Conservation (phyloP, 1,140 invertebrate species). For the Thaumetopoea pityocampa region DNA sequence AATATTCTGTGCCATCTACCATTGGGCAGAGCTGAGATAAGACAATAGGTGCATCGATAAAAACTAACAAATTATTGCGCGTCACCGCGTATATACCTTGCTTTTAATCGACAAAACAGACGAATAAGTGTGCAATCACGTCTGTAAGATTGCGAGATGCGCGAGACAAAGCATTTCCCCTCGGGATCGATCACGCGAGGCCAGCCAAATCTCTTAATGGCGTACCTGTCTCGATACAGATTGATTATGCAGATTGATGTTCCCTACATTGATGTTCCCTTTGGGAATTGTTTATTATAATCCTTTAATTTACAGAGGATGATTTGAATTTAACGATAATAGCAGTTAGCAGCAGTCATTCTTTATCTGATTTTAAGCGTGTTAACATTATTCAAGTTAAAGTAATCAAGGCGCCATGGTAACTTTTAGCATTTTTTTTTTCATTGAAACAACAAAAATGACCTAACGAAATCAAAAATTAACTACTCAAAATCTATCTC, state of each 20-base stretch:
- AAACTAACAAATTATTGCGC: neutral
- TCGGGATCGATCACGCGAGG: conserved; percentile 55
- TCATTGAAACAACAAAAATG: too few species aligned
- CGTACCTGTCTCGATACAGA: conserved; percentile 22
- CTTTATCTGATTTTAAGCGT: too few species aligned
- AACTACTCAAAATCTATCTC: too few species aligned
- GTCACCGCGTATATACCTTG: conserved; percentile 1
- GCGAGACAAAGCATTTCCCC: conserved; percentile 39
- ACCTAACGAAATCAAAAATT: too few species aligned
- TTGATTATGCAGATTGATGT: conserved; percentile 41
- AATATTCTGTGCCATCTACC: conserved; percentile 2
- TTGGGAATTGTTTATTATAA: conserved; percentile 20
- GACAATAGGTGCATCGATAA: neutral
- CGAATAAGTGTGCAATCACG: conserved; percentile 30
- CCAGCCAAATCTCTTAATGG: conserved; percentile 37
- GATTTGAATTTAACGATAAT: too few species aligned
- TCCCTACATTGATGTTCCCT: conserved; percentile 20
- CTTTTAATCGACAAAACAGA: conserved; percentile 8
- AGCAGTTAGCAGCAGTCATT: too few species aligned
- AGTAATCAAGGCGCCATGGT: too few species aligned
- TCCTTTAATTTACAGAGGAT: too few species aligned
- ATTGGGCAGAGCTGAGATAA: neutral
- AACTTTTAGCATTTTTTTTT: too few species aligned
- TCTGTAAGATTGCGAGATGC: conserved; percentile 33
- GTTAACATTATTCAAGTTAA: too few species aligned